A percentile compares a stretch with the other conserved stretches of the same genome.
Conservation (phyloP, 1,140 invertebrate species). For the Galleria mellonella region DNA sequence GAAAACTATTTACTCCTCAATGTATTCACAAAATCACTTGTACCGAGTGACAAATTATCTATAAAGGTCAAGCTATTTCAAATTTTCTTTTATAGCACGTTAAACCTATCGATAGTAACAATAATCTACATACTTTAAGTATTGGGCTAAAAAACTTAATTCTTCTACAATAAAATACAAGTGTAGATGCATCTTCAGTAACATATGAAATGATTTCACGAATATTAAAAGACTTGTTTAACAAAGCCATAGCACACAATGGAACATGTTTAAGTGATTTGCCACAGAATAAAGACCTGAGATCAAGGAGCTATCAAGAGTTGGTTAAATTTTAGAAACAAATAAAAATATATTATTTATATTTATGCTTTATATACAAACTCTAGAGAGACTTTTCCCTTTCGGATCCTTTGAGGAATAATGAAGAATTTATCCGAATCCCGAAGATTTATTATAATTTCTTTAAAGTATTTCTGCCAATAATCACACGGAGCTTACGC, state of each 20-base stretch:
- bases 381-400: too few species aligned
- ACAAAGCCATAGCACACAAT: slow-evolving; percentile 74
- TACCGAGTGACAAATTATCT: slow-evolving; percentile 24
- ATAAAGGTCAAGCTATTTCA: slow-evolving; percentile 75
- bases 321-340: slow-evolving; percentile 35
- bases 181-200: slow-evolving; percentile 61
- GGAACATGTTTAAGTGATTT: slow-evolving; percentile 65
- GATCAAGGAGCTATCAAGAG: slow-evolving; percentile 34
- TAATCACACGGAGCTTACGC: slow-evolving; percentile 44
- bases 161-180: slow-evolving; percentile 61
- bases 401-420: too few species aligned
- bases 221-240: slow-evolving; percentile 65
- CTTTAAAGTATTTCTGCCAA: slow-evolving; percentile 56
- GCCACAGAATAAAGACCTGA: slow-evolving; percentile 36
- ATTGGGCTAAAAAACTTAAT: slow-evolving; percentile 60
- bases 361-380: too few species aligned
- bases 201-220: slow-evolving; percentile 39
- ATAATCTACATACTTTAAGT: slow-evolving; percentile 85
- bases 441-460: slow-evolving; percentile 53
- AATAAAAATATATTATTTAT: too few species aligned
- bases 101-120: slow-evolving; percentile 83
- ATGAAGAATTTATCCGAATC: too few species aligned
- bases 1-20: slow-evolving; percentile 78
- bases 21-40: slow-evolving; percentile 69
- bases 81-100: slow-evolving; percentile 76